These are phyloP conservation scores for Alentia gelatinosa DNA, from an alignment of 2,888 invertebrate species.

Conservation along the genomic window DNA sequence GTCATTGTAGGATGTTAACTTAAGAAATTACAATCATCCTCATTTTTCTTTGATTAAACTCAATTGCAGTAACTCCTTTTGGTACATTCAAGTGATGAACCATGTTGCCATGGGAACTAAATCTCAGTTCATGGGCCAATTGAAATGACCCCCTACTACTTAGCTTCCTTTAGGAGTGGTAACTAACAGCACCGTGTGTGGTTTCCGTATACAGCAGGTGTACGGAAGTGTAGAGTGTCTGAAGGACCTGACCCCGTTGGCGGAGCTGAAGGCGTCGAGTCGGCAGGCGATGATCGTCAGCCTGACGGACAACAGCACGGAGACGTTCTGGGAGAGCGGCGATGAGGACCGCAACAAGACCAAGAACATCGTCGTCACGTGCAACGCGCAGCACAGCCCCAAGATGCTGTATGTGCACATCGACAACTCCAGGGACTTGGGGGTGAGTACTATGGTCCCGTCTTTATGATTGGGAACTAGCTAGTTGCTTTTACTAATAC, in stretches of 20 bases:
- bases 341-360: constrained; percentile 96
- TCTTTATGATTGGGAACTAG: too few relatives aligned
- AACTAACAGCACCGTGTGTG: too few relatives aligned
- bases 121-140: too few relatives aligned
- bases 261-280: constrained; percentile 93
- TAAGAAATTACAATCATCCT: too few relatives aligned
- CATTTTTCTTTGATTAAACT: too few relatives aligned
- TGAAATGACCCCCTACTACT: too few relatives aligned
- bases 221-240: constrained; percentile 69
- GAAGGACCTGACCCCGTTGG: constrained; percentile 87
- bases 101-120: too few relatives aligned
- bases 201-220: constrained; percentile 30
- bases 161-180: too few relatives aligned
- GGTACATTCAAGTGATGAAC: too few relatives aligned
- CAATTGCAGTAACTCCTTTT: too few relatives aligned
- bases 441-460: constrained; percentile 84
- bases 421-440: constrained; percentile 95
- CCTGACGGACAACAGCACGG: constrained; percentile 95
- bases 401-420: constrained; percentile 92
- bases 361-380: constrained; percentile 85
- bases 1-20: too few relatives aligned
- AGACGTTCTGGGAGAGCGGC: constrained; percentile 99
- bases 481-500: too few relatives aligned
- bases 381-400: constrained; percentile 85
- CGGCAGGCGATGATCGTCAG: constrained; percentile 96